A percentile compares a stretch with the other conserved stretches of the same genome.
Evolutionary conservation across 2,113 vertebrate genomes (phyloP).

Genomic region (Typhlomys cinereus): DNA sequence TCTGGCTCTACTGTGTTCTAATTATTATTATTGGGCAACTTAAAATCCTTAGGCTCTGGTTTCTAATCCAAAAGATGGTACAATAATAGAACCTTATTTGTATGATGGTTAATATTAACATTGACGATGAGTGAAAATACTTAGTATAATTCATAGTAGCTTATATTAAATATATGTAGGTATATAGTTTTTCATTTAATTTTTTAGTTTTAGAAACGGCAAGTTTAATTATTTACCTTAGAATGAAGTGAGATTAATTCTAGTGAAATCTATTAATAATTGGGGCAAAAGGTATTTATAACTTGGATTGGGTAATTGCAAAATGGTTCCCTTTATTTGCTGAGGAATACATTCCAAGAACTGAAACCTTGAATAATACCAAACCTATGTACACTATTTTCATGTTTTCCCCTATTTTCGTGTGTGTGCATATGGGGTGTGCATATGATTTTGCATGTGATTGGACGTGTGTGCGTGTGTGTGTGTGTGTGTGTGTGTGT

Average conservation of each 20-base stretch:
- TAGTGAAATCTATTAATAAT: not conserved
- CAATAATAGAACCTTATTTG: not conserved
- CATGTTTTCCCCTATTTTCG: too few relatives aligned
- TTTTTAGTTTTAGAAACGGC: constrained; percentile 8
- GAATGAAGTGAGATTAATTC: not conserved
- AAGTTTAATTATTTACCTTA: not conserved
- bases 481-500: too few relatives aligned
- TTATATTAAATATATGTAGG: not conserved
- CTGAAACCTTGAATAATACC: not conserved
- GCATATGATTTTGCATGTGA: too few relatives aligned
- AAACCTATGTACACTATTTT: not conserved
- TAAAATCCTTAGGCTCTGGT: not conserved
- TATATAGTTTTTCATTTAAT: not conserved
- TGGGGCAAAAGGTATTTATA: not conserved
- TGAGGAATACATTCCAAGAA: not conserved
- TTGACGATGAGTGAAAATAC: not conserved
- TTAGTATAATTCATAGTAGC: not conserved
- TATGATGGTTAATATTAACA: not conserved
- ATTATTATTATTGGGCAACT: not conserved
- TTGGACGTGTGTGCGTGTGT: too few relatives aligned
- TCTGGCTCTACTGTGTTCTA: not conserved
- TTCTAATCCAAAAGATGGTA: not conserved
- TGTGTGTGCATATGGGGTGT: too few relatives aligned
- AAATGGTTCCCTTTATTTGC: not conserved
- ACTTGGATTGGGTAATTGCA: not conserved